A percentile compares a stretch with the other conserved stretches of the same genome.
Conservation (phyloP, 2,113 vertebrate genomes). For the Colistium nudipinnis region DNA sequence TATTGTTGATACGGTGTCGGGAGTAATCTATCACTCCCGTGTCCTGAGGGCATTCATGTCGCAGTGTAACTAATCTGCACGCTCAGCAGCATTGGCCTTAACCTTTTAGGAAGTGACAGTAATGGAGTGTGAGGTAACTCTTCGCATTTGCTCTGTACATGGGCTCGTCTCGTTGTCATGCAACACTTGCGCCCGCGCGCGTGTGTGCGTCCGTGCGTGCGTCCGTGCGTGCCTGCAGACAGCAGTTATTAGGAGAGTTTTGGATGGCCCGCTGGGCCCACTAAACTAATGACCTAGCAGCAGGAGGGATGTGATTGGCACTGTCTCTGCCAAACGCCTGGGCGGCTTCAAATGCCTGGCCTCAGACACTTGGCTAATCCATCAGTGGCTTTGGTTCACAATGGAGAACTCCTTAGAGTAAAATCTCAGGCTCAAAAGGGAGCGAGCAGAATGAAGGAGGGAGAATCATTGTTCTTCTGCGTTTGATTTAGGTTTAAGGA, state of each 20-base stretch:
- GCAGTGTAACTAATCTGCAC: constrained; percentile 60
- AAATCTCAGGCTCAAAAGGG: constrained; percentile 30
- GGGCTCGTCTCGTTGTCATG: constrained; percentile 42
- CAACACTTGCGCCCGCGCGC: constrained; percentile 29
- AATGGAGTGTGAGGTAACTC: constrained; percentile 42
- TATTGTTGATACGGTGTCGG: constrained; percentile 49
- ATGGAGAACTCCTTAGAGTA: constrained; percentile 37
- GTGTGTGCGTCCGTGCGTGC: constrained; percentile 15
- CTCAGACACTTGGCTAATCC: constrained; percentile 59
- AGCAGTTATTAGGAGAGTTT: constrained; percentile 63
- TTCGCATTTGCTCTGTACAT: constrained; percentile 36
- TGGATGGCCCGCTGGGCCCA: constrained; percentile 56
- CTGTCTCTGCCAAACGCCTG: constrained; percentile 64
- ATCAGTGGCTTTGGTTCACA: constrained; percentile 54
- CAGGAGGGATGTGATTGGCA: constrained; percentile 65
- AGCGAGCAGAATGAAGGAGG: constrained; percentile 15
- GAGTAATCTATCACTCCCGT: constrained; percentile 48
- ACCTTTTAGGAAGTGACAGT: constrained; percentile 60
- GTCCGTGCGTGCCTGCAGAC: constrained; percentile 30
- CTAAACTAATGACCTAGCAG: constrained; percentile 73
- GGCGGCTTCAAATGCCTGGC: constrained; percentile 44
- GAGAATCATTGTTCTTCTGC: constrained; percentile 22
- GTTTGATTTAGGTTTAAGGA: neutral
- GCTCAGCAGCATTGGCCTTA: constrained; percentile 47
- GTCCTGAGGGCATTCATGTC: constrained; percentile 36